phyloP scores from a whole-genome alignment of 2,797 vertebrate genomes.

The Coluber constrictor region DNA sequence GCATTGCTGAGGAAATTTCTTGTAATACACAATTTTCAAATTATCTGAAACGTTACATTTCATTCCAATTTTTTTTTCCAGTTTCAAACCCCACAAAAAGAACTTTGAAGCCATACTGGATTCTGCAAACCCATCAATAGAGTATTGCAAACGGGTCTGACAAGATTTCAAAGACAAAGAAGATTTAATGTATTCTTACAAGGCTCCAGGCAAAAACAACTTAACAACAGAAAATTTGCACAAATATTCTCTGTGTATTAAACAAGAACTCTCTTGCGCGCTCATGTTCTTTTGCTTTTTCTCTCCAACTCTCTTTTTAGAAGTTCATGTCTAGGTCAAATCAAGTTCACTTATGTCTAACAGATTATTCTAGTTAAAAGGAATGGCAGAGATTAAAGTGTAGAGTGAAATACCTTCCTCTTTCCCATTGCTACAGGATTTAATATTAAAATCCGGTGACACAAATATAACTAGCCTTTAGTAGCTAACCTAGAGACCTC shows the following conservation, averaged over 20 bases:
- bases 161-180: conserved; percentile 10
- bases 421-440: conserved; percentile 54
- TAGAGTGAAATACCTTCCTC: conserved; percentile 58
- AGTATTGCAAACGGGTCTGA: conserved; percentile 26
- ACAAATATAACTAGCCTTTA: conserved; percentile 53
- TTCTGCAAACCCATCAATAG: not conserved
- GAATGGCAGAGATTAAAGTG: conserved; percentile 56
- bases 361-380: conserved; percentile 74
- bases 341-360: conserved; percentile 75
- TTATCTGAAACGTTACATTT: not conserved
- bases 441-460: conserved; percentile 73
- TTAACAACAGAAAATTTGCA: not conserved
- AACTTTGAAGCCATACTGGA: conserved; percentile 20
- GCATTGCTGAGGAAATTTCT: not conserved
- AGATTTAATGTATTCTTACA: conserved; percentile 9
- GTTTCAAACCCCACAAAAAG: not conserved
- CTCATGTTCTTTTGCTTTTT: not conserved
- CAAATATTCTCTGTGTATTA: conserved; percentile 51
- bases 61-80: not conserved
- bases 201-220: rapidly evolving
- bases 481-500: conserved; percentile 79
- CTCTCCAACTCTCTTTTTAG: not conserved
- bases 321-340: conserved; percentile 77
- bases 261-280: conserved; percentile 33
- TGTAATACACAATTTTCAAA: conserved; percentile 22